Conservation (phyloP, 64 coral and sea anemone genomes). For the Montipora capricornis region DNA sequence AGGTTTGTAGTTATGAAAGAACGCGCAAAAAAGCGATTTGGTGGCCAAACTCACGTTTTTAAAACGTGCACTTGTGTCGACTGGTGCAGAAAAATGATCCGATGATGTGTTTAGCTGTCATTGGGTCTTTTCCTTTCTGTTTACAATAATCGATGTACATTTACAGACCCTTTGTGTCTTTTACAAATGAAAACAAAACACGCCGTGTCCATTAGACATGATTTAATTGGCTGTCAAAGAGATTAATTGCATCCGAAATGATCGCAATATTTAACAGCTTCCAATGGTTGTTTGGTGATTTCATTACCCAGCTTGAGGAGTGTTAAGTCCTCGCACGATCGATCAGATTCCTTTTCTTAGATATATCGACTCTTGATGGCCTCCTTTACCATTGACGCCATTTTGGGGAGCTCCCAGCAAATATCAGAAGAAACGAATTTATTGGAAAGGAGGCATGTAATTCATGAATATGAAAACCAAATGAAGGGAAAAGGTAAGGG, state of each 20-base stretch:
- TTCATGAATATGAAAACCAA: background rate
- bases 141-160: slow-evolving; percentile 58
- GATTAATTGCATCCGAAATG: slow-evolving; percentile 49
- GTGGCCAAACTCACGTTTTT: background rate
- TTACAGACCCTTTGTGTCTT: slow-evolving; percentile 69
- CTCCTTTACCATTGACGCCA: background rate
- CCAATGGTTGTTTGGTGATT: slow-evolving; percentile 14
- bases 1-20: background rate
- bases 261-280: slow-evolving; percentile 37
- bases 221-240: slow-evolving; percentile 77
- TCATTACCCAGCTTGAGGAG: slow-evolving; percentile 2
- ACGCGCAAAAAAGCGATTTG: background rate
- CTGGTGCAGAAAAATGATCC: background rate
- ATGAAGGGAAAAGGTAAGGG: background rate
- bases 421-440: background rate
- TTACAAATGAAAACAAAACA: slow-evolving; percentile 23
- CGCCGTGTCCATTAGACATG: slow-evolving; percentile 27
- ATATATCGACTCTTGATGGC: background rate
- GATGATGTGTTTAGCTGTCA: slow-evolving; percentile 44
- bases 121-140: background rate
- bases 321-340: background rate
- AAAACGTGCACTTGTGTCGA: background rate
- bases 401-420: background rate
- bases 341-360: background rate
- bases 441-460: background rate